Evolutionary conservation across 1,140 invertebrate species (phyloP).

Genomic region (Muscidifurax raptorellus): DNA sequence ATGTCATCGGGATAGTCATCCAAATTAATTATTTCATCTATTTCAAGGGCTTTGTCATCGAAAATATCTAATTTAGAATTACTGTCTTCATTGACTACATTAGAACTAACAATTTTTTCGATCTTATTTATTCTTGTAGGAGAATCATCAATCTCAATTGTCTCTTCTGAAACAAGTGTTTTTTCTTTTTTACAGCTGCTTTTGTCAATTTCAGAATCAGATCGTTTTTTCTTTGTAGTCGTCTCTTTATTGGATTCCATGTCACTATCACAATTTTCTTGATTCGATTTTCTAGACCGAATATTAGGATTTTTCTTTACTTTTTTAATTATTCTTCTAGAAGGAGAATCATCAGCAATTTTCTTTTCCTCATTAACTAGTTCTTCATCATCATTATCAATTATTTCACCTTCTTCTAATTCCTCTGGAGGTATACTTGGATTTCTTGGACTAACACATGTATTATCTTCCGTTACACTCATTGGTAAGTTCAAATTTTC

Average conservation of each 20-base stretch:
- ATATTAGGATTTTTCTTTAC: conserved; percentile 36
- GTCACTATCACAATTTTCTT: neutral
- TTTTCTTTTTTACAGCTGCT: neutral
- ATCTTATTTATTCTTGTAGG: neutral
- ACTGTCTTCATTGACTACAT: neutral
- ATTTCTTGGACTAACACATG: neutral
- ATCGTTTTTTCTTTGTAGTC: neutral
- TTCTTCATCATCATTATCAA: conserved; percentile 48
- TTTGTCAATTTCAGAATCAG: neutral
- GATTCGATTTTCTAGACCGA: conserved; percentile 19
- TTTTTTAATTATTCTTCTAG: conserved; percentile 39
- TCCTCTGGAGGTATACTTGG: neutral
- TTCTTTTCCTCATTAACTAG: conserved; percentile 65
- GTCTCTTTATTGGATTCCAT: neutral
- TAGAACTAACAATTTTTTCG: neutral
- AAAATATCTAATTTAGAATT: conserved; percentile 30
- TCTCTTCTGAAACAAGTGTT: neutral
- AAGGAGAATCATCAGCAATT: conserved; percentile 68
- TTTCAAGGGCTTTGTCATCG: conserved; percentile 57
- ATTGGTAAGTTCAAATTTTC: conserved; percentile 45
- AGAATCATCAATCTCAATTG: conserved; percentile 48
- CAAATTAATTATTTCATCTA: conserved; percentile 72
- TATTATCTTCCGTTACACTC: conserved; percentile 35
- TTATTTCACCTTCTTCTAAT: conserved; percentile 48
- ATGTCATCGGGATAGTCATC: conserved; percentile 73